A percentile compares a stretch with the other conserved stretches of the same genome.
These are phyloP conservation scores for Xenentodon cancila DNA, from an alignment of 2,797 vertebrate species.

Conservation along the genomic window DNA sequence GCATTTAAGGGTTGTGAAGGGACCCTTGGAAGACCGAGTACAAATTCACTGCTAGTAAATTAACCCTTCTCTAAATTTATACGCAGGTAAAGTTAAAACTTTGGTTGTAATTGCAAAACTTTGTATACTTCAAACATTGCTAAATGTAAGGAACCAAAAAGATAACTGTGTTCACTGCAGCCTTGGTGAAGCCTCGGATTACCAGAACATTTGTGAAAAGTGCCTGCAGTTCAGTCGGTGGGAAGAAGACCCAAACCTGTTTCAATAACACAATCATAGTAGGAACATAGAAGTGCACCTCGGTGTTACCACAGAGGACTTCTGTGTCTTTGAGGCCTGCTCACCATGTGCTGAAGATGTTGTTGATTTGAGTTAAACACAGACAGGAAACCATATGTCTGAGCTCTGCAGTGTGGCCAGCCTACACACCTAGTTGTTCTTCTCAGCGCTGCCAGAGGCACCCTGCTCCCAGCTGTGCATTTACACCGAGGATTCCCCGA, in stretches of 20 bases:
- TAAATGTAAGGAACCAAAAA: no score
- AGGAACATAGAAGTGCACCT: constrained; percentile 6
- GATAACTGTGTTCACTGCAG: no score
- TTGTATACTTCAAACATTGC: no score
- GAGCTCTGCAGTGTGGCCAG: constrained; percentile 79
- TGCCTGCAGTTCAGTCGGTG: not conserved
- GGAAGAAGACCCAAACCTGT: not conserved
- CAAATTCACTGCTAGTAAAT: no score
- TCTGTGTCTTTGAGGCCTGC: constrained; percentile 50
- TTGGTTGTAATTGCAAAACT: no score
- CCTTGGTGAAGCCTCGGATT: no score
- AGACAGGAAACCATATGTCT: constrained; percentile 98
- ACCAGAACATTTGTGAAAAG: no score
- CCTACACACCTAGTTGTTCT: constrained; percentile 12
- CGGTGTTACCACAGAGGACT: constrained; percentile 39
- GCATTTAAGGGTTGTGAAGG: no score
- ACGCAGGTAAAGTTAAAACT: no score
- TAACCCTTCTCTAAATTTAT: no score
- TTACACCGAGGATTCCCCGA: constrained; percentile 45
- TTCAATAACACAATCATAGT: not conserved
- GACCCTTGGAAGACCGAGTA: no score
- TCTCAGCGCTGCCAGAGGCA: constrained; percentile 5
- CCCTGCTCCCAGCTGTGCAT: constrained; percentile 1
- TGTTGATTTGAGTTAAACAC: constrained; percentile 89
- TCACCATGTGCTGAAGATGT: constrained; percentile 87